Base-by-base conservation (phyloP, 2,888 invertebrate genomes). In the Pyrgus malvae region DNA sequence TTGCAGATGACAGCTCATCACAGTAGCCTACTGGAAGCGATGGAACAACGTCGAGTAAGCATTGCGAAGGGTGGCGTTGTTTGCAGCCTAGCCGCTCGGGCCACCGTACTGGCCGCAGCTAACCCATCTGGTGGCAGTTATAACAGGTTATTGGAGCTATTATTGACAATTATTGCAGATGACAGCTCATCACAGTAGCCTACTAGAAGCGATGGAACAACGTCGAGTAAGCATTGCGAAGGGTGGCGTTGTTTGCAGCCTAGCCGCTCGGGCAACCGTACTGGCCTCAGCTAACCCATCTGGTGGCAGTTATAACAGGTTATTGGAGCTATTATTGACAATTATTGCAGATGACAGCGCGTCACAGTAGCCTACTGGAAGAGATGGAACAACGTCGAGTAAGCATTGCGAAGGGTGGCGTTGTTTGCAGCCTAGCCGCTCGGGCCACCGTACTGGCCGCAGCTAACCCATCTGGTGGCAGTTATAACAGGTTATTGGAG, bases 141-240 rank as follows among this genome's bases (percentile, higher is more conserved):
- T 75, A 94, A 98, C 76, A 94, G 84, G 88, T 82, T 29, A 44
- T 0, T 21, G 4, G 23, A 3, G 6, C 25, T 8, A n/a, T 8
- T 37, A 16, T 17, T 37, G 8, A 0, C 9, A 37, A 2, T 2
- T 17, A 19, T 4, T 23, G 23, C 3, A 23, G 6, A 23, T 23
- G 4, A 23, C 6, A 1, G 74, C 80, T 0, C 85, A 85, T 61
- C 85, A 88, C 65, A 76, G 95, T 91, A 94, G 96, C 55, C 87
- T 99, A 48, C 85, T 98, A 37, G 98, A 99, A 89, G 96, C 96
- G 0, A 97, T 99, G 97, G 98, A 99, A 76, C 97, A 98, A 70
- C 95, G 98, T 66, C 93, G 94, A 41, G 95, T 98, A 31, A 96
- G 97, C 72, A 93, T 98, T 48, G 97, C 98, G 0, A 97, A 98